These are phyloP conservation scores for Notarius lentiginosus DNA, from an alignment of 2,113 vertebrate genomes.

Conservation along the genomic window DNA sequence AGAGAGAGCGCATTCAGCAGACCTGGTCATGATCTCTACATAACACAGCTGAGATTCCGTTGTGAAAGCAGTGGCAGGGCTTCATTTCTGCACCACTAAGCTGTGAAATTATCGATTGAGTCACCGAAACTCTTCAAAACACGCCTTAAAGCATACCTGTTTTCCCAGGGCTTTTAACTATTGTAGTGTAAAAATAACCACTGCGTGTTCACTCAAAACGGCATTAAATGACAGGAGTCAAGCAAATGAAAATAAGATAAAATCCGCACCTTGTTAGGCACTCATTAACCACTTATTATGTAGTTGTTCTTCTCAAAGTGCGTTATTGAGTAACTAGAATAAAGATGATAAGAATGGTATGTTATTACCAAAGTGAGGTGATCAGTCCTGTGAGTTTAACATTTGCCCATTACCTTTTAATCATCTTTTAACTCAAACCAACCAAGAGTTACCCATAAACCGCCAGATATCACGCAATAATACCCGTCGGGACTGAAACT, in stretches of 20 bases:
- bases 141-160: constrained; percentile 4
- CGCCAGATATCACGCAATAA: not conserved
- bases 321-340: not conserved
- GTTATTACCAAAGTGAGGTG: not conserved
- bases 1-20: not conserved
- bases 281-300: not conserved
- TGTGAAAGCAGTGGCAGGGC: not conserved
- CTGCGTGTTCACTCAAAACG: not conserved
- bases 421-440: not conserved
- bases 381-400: not conserved
- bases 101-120: constrained; percentile 24
- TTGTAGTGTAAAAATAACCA: constrained; percentile 9
- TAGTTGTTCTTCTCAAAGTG: not conserved
- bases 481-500: not conserved
- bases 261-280: not conserved
- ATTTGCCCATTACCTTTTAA: not conserved
- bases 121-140: not conserved
- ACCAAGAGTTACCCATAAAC: not conserved
- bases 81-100: constrained; percentile 20
- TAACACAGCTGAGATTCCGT: not conserved
- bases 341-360: not conserved
- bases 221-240: not conserved
- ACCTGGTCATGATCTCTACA: constrained; percentile 19
- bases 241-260: not conserved
- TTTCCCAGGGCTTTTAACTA: not conserved